Evolutionary conservation across 2,113 vertebrate species (phyloP).

Genomic region (Toxotes jaculatrix): DNA sequence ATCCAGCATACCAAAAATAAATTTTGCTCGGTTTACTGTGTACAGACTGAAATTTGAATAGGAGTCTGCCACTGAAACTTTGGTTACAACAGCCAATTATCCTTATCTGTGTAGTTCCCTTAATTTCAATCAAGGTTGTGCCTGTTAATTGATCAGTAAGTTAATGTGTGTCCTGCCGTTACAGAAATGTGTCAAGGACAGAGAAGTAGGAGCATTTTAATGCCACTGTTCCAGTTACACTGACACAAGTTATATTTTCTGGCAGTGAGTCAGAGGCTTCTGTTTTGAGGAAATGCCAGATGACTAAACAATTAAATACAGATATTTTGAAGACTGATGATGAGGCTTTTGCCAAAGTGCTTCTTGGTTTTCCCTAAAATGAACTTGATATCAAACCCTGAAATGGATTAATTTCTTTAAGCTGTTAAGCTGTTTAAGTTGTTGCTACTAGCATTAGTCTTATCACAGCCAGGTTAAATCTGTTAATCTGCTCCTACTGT

Average conservation of each 20-base stretch:
- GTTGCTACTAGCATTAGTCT: too few relatives aligned
- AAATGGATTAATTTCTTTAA: not conserved
- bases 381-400: slow-evolving; percentile 19
- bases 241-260: slow-evolving; percentile 44
- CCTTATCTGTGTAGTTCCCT: not conserved
- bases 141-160: slow-evolving; percentile 14
- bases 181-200: slow-evolving; percentile 18
- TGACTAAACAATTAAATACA: slow-evolving; percentile 64
- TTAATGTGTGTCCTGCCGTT: slow-evolving; percentile 14
- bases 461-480: too few relatives aligned
- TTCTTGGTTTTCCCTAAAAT: slow-evolving; percentile 32
- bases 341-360: slow-evolving; percentile 41
- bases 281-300: slow-evolving; percentile 70
- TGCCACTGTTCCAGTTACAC: slow-evolving; percentile 21
- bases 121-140: slow-evolving; percentile 1
- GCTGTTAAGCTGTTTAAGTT: too few relatives aligned
- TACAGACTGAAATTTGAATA: slow-evolving; percentile 8
- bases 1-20: not conserved
- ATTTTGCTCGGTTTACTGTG: not conserved
- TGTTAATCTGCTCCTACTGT: too few relatives aligned
- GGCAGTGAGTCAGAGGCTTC: slow-evolving; percentile 64
- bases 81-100: slow-evolving; percentile 5
- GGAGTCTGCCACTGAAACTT: not conserved
- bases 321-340: slow-evolving; percentile 53
- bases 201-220: slow-evolving; percentile 17